Evolutionary conservation across 1,140 invertebrate genomes (phyloP), one percentile per base, ranked within the genome.

Genomic region (Drosophila aff.): DNA sequence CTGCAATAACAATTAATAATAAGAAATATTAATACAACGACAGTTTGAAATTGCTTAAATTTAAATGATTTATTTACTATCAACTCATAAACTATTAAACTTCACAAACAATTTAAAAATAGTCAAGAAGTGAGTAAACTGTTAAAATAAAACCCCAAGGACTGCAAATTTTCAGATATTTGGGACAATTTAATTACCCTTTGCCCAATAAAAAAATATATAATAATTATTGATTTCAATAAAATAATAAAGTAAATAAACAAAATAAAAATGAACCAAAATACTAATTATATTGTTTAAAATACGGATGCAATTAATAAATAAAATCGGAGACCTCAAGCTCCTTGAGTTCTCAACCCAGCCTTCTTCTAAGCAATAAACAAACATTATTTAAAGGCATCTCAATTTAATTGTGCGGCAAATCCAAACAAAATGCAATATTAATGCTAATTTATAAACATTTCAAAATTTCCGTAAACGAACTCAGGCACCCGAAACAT

Each of bases 361-460:
- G 53, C 21, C 21, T 55, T 40, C 15, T 10, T 2, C 5, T 2
- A 11, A 40, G 9, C 21, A 2, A 40, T 55, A 40, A 55, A 55
- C 36, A 55, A 61, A 61, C 28, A 28, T 1, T 7, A 28, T 16
- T 31, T 18, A 26, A 36, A 40, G 36, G 23, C 31, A 64, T 21
- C 16, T 18, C 38, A 44, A 21, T 52, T 65, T 36, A 46, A 66
- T 41, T 31, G 55, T 13, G 4, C 4, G 21, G 21, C 26, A 16
- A 36, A 65, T 36, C 16, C 47, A 65, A 69, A 52, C 31, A 53
- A 15, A 36, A 28, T 52, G 47, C 38, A 33, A 36, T 44, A 65
- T 52, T 50, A 36, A 43, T 23, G 38, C 31, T 40, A 55, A 44
- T 65, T 52, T 52, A 43, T 52, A 53, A 65, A 65, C 66, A 66